These are phyloP conservation scores for Subacronicta megacephala DNA, from an alignment of 2,888 invertebrate genomes.

Conservation along the genomic window DNA sequence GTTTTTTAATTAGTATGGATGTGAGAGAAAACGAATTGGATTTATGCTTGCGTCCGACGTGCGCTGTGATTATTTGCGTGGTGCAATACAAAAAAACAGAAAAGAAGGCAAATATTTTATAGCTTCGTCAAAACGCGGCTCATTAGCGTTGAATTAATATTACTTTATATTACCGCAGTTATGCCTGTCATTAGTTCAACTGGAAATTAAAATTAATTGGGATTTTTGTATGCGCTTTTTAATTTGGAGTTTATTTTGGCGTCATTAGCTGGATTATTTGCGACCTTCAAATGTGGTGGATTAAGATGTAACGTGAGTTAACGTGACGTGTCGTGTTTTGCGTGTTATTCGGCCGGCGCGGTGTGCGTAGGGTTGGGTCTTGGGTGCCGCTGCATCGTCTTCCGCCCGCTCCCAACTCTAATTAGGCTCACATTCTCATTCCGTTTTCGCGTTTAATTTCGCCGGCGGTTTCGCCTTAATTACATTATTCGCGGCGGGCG, in stretches of 20 bases:
- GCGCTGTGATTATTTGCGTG: constrained; percentile 59
- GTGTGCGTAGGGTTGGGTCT: constrained; percentile 26
- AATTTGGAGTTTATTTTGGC: constrained; percentile 39
- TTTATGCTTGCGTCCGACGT: constrained; percentile 72
- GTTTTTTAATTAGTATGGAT: constrained; percentile 88
- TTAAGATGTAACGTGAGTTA: constrained; percentile 25
- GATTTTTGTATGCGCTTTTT: constrained; percentile 43
- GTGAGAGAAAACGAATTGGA: constrained; percentile 84
- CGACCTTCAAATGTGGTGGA: constrained; percentile 20
- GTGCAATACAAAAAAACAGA: constrained; percentile 59
- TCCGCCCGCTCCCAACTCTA: constrained; percentile 82
- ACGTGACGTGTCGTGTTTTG: constrained; percentile 14
- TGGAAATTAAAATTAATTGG: constrained; percentile 58
- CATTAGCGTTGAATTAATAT: constrained; percentile 58
- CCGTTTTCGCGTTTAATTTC: constrained; percentile 90
- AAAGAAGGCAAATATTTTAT: constrained; percentile 58
- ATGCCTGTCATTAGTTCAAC: constrained; percentile 51
- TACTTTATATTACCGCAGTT: too few relatives aligned
- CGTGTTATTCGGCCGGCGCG: constrained; percentile 13
- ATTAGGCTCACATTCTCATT: constrained; percentile 91
- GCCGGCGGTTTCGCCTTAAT: constrained; percentile 89
- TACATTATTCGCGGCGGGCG: constrained; percentile 87
- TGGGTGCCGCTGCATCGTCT: constrained; percentile 66
- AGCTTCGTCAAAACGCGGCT: constrained; percentile 57
- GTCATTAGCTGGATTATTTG: constrained; percentile 35